These are phyloP conservation scores for Micrasema minimum DNA, from an alignment of 1,140 invertebrate genomes.

Conservation along the genomic window DNA sequence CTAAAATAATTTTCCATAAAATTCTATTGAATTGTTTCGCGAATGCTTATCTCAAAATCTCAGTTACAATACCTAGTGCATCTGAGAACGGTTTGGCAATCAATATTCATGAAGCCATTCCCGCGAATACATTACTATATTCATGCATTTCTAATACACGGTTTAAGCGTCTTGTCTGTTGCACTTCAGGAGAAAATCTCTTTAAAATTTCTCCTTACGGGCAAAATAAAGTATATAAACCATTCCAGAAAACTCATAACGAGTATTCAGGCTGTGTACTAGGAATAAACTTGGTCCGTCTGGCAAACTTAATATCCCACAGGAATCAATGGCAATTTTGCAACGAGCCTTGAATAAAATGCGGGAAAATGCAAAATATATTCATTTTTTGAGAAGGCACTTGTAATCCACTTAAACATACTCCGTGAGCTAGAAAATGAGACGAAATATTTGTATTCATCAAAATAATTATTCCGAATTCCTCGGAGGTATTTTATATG, in stretches of 20 bases:
- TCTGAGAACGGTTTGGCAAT: constrained; percentile 27
- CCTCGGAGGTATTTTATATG: constrained; percentile 17
- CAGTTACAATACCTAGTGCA: too few species aligned
- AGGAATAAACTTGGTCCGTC: constrained; percentile 51
- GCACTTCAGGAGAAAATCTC: constrained; percentile 30
- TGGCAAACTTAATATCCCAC: constrained; percentile 52
- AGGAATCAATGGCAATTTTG: constrained; percentile 53
- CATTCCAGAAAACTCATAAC: constrained; percentile 45
- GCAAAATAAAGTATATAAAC: constrained; percentile 45
- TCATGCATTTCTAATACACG: constrained; percentile 39
- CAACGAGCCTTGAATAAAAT: constrained; percentile 33
- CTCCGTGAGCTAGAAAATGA: neutral
- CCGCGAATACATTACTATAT: constrained; percentile 15
- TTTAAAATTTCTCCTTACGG: constrained; percentile 45
- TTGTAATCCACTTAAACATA: constrained; percentile 35
- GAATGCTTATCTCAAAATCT: too few species aligned
- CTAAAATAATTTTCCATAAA: too few species aligned
- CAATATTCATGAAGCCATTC: constrained; percentile 42
- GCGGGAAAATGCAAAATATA: constrained; percentile 24
- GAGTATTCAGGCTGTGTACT: constrained; percentile 52
- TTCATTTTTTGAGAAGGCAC: constrained; percentile 14
- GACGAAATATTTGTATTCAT: constrained; percentile 13
- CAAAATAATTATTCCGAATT: neutral
- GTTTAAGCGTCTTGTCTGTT: constrained; percentile 39
- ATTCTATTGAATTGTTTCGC: too few species aligned